Base-by-base conservation (phyloP, 2,113 vertebrate species). In the Mola mola region DNA sequence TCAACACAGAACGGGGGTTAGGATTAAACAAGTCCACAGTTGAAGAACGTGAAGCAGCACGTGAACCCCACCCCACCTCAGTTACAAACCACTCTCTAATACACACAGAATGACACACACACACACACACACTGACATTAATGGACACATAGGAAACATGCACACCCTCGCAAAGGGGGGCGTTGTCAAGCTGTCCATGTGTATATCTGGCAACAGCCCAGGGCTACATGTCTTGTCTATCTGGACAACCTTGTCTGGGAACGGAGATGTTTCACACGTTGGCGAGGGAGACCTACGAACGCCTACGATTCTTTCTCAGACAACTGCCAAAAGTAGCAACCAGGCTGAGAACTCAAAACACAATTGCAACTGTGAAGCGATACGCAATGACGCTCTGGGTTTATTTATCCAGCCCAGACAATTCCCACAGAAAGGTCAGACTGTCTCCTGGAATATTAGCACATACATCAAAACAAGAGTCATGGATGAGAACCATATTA, bases 1-100 rank as follows among this genome's bases (percentile, higher is more conserved):
- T 74, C 58, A 62, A 52, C n/a, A 74, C 73, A 75, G 52, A 81
- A 77, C 64, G 10, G 42, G 51, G n/a, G 67, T 66, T 69, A 46
- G 72, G 78, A 82, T 77, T 67, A 80, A 79, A 75, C 73, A 69
- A 78, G 40, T 72, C 74, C 73, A 69, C 50, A 53, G 59, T 42
- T 4, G 64, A 81, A 66, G 73, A 85, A 68, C 66, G 71, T 82
- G 76, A 52, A 10, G 29, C 37, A 64, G 79, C 59, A 65, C 72
- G 73, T 64, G 34, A 73, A 81, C 72, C 67, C 64, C 2, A 1
- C 67, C 41, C 67, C 26, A 37, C 20, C 17, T 33, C 33, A 33
- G 46, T 24, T 53, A 51, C 5, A 48, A 33, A 63, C 28, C 25
- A 50, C n/a, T 29, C 43, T 20, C 20, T 62, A 26, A 65, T 13